A percentile compares a stretch with the other conserved stretches of the same genome.
Conservation (phyloP, 2,888 invertebrate species). For the Cheilosia grossa region DNA sequence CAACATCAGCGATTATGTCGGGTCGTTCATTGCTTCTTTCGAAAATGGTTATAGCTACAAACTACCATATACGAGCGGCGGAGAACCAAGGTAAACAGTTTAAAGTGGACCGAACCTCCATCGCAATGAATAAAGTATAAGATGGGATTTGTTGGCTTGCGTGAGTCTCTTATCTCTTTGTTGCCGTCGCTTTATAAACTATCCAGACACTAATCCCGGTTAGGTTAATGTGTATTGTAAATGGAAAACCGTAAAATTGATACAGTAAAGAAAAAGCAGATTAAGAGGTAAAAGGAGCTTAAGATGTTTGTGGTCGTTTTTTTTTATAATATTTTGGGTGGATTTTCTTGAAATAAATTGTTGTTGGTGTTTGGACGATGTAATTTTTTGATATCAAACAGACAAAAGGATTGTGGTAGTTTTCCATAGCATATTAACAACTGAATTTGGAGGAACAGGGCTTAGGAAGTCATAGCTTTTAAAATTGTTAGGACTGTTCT, state of each 20-base stretch:
- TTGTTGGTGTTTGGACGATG: background rate
- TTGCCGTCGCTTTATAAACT: constrained; percentile 15
- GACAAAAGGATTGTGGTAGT: no score
- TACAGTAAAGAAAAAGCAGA: constrained; percentile 27
- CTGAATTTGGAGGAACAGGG: no score
- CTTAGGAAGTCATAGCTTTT: no score
- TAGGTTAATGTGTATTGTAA: constrained; percentile 37
- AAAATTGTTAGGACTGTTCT: no score
- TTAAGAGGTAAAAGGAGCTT: constrained; percentile 13
- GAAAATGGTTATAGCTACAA: background rate
- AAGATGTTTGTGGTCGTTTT: constrained; percentile 8
- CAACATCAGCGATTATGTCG: constrained; percentile 21
- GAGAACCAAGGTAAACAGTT: background rate
- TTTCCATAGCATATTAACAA: no score
- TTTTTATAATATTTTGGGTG: background rate
- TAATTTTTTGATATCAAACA: background rate
- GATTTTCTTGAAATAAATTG: background rate
- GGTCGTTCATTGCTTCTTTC: background rate
- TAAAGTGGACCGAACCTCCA: constrained; percentile 19
- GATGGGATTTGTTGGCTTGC: constrained; percentile 50
- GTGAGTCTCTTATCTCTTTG: constrained; percentile 28
- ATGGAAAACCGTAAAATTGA: constrained; percentile 35
- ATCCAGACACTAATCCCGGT: constrained; percentile 36
- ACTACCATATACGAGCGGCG: background rate
- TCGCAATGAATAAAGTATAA: constrained; percentile 56